Percentiles rank a stretch among this genome's conserved stretches.
Evolutionary conservation across 2,888 invertebrate species (phyloP).

Genomic region (Apamea monoglypha): DNA sequence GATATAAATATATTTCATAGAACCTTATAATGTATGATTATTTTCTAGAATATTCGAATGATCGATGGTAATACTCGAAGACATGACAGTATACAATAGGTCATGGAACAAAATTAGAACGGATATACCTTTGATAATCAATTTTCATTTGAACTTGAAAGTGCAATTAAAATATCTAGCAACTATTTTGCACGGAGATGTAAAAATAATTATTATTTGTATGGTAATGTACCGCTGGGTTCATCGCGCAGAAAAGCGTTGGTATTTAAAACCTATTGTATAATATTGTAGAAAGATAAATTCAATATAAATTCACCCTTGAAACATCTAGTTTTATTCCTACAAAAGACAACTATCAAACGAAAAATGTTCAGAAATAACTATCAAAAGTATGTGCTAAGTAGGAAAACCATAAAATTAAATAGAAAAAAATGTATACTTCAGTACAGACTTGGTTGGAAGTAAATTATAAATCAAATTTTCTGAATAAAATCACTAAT

Average conservation of each 20-base stretch:
- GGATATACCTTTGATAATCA: slow-evolving; percentile 64
- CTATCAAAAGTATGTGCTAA: slow-evolving; percentile 10
- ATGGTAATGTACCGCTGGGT: slow-evolving; percentile 64
- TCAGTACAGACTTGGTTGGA: slow-evolving; percentile 38
- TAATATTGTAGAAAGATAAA: slow-evolving; percentile 88
- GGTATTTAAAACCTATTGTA: slow-evolving; percentile 84
- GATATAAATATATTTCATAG: slow-evolving; percentile 73
- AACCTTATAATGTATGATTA: slow-evolving; percentile 59
- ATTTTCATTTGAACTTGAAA: slow-evolving; percentile 73
- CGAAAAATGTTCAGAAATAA: slow-evolving; percentile 20
- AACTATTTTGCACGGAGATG: slow-evolving; percentile 74
- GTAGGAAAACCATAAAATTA: slow-evolving; percentile 12
- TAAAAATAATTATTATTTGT: slow-evolving; percentile 72
- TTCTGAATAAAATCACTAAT: slow-evolving; percentile 70
- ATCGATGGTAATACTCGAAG: slow-evolving; percentile 54
- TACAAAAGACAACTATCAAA: slow-evolving; percentile 29
- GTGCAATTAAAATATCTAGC: slow-evolving; percentile 80
- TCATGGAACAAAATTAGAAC: slow-evolving; percentile 63
- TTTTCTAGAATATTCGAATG: slow-evolving; percentile 60
- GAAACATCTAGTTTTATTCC: slow-evolving; percentile 75
- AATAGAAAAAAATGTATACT: slow-evolving; percentile 35
- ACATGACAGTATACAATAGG: slow-evolving; percentile 58
- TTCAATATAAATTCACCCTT: slow-evolving; percentile 89
- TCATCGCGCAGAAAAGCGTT: slow-evolving; percentile 71
- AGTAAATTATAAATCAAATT: slow-evolving; percentile 40